These are phyloP conservation scores for Philereme transversata DNA, from an alignment of 2,888 invertebrate genomes.

Conservation along the genomic window DNA sequence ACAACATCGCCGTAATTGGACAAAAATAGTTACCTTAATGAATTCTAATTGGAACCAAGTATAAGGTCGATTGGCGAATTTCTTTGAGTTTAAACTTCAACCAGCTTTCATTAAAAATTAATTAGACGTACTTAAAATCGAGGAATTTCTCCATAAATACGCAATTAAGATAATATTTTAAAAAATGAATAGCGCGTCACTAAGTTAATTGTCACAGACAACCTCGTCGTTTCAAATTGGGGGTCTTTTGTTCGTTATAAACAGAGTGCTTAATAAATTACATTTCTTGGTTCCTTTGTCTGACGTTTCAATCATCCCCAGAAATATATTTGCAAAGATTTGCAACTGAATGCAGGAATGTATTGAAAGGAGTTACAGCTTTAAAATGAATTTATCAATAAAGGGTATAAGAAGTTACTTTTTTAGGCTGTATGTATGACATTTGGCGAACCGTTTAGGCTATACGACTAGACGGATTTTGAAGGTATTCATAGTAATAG, in stretches of 20 bases:
- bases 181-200: slow-evolving; percentile 45
- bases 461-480: too few relatives aligned
- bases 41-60: slow-evolving; percentile 8
- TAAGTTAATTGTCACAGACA: slow-evolving; percentile 65
- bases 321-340: slow-evolving; percentile 64
- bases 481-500: too few relatives aligned
- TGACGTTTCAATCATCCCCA: slow-evolving; percentile 68
- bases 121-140: slow-evolving; percentile 13
- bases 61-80: slow-evolving; percentile 5
- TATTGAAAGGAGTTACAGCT: slow-evolving; percentile 51
- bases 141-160: not conserved
- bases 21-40: not conserved
- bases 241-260: slow-evolving; percentile 64
- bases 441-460: too few relatives aligned
- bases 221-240: slow-evolving; percentile 51
- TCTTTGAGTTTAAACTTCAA: slow-evolving; percentile 5
- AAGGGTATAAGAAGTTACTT: too few relatives aligned
- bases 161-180: not conserved
- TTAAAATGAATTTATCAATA: not conserved
- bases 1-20: slow-evolving; percentile 3
- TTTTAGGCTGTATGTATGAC: too few relatives aligned
- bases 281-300: slow-evolving; percentile 58
- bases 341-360: slow-evolving; percentile 57
- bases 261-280: slow-evolving; percentile 64
- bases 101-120: slow-evolving; percentile 11